Base-by-base conservation (phyloP, 2,113 vertebrate genomes). In the Paramisgurnus dabryanus region DNA sequence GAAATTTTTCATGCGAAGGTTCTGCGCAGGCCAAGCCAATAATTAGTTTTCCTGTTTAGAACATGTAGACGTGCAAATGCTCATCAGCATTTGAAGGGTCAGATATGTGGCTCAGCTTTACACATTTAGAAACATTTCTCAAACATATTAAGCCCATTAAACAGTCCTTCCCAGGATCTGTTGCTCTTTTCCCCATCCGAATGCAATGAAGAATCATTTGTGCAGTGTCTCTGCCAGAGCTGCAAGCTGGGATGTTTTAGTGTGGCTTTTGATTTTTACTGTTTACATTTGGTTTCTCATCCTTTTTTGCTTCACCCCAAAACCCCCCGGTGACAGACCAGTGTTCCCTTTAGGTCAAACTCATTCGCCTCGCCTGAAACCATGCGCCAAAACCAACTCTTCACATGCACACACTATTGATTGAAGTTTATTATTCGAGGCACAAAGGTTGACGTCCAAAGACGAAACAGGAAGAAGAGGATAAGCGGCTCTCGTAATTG, bases 391-490 rank as follows among this genome's bases (percentile, higher is more conserved):
- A 81, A 69, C 73, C 49, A 70, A 84, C 76, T 67, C 7, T 47
- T 63, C 50, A 58, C 22, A 27, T 6, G 43, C 13, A 78, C 71
- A 69, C 70, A 55, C 41, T 65, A 70, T 64, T 74, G 75, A 80
- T 53, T 15, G n/a, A 22, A 78, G 55, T 81, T 64, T 84, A 78
- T 84, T 81, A 81, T 79, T 75, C 13, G 22, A 66, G 60, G 22
- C 18, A 40, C 40, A 65, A 72, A 60, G 57, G 41, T 69, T 79
- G 70, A 79, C 10, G 53, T 76, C 57, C n/a, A 17, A 55, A 40
- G 18, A 80, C 45, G n/a, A 75, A 84, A 65, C 45, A 4, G 68
- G 79, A 84, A 82, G 47, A 18, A 6, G 63, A 34, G 58, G n/a
- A 64, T 67, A 73, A 79, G 76, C 39, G 64, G 43, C 27, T 66